Percentiles rank a stretch among this genome's conserved stretches.
Conservation (phyloP, 2,888 invertebrate species). For the Actias luna region DNA sequence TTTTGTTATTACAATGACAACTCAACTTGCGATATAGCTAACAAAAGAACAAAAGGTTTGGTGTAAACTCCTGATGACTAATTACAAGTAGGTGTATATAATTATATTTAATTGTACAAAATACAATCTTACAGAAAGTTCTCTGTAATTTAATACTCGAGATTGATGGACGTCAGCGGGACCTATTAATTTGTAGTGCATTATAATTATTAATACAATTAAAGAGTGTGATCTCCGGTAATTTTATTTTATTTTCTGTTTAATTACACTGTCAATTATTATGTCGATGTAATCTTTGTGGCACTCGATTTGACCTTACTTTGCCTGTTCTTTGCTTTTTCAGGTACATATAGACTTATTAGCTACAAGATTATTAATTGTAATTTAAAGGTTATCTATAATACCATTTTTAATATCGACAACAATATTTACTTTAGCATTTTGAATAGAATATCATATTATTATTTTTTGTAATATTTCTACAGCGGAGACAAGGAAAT, state of each 20-base stretch:
- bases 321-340: not conserved
- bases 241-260: not conserved
- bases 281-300: not conserved
- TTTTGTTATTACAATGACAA: no score
- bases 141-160: not conserved
- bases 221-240: not conserved
- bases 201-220: not conserved
- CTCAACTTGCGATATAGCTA: no score
- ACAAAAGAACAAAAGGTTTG: no score
- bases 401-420: not conserved
- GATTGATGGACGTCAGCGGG: not conserved
- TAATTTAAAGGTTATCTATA: not conserved
- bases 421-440: not conserved
- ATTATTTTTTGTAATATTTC: no score
- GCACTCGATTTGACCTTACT: not conserved
- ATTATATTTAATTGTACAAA: not conserved
- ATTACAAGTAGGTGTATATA: no score
- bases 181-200: not conserved
- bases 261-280: not conserved
- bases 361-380: not conserved
- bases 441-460: not conserved
- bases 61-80: no score
- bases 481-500: no score
- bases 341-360: not conserved
- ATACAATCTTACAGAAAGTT: not conserved